Percentiles rank a stretch among this genome's conserved stretches.
These are phyloP conservation scores for Lasiurus cinereus DNA, from an alignment of 2,113 vertebrate species.

Conservation along the genomic window DNA sequence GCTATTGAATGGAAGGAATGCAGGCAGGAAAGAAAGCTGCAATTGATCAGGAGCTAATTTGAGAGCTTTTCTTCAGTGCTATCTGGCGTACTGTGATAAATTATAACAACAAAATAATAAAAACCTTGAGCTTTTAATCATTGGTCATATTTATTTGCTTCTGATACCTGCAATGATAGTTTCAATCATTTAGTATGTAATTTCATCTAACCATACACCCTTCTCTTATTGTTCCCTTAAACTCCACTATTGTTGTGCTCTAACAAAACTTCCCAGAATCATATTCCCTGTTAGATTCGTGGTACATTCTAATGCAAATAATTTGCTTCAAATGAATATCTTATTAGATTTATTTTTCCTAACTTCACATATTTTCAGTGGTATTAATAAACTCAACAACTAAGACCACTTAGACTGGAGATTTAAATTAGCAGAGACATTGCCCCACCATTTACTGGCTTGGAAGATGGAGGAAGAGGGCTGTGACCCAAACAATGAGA, in stretches of 20 bases:
- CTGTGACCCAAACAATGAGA: not conserved
- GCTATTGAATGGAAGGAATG: not conserved
- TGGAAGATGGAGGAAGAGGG: not conserved
- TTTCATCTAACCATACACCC: not conserved
- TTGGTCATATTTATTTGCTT: slow-evolving; percentile 28
- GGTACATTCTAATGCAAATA: not conserved
- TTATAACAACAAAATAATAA: not conserved
- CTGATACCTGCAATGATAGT: not conserved
- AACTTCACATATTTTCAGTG: slow-evolving; percentile 16
- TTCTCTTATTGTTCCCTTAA: not conserved
- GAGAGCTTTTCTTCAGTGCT: not conserved
- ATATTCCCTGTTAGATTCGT: slow-evolving; percentile 11
- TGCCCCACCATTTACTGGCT: not conserved
- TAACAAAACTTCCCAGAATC: not conserved
- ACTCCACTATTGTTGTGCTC: not conserved
- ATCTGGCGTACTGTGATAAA: not conserved
- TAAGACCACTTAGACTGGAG: not conserved
- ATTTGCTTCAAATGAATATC: not conserved
- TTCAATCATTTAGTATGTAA: not conserved
- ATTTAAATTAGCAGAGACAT: not conserved
- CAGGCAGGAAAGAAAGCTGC: not conserved
- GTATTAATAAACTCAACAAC: slow-evolving; percentile 19
- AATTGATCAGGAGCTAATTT: not conserved
- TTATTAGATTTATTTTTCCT: slow-evolving; percentile 44
- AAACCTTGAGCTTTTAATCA: not conserved